Evolutionary conservation across 2,888 invertebrate species (phyloP).

Genomic region (Xestia ashworthii): DNA sequence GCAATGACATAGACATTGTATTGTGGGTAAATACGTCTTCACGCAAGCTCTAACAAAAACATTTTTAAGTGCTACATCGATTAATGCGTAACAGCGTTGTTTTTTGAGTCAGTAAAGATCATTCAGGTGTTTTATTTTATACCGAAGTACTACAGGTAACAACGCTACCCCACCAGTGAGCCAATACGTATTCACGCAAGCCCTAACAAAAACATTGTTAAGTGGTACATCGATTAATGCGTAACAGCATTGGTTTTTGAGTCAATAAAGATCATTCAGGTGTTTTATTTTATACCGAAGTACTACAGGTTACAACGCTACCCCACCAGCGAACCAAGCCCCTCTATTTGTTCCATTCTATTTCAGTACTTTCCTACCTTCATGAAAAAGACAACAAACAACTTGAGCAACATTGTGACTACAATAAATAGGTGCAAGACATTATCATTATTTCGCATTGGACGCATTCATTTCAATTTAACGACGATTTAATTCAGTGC

Average conservation of each 20-base stretch:
- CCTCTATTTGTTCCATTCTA: conserved; percentile 34
- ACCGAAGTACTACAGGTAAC: background rate
- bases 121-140: conserved; percentile 30
- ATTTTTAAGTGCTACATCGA: conserved; percentile 18
- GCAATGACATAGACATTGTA: conserved; percentile 36
- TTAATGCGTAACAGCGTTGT: conserved; percentile 17
- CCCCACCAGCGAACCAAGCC: conserved; percentile 30
- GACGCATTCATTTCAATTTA: conserved; percentile 36
- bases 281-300: conserved; percentile 29
- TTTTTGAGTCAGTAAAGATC: conserved; percentile 20
- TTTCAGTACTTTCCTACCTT: conserved; percentile 33
- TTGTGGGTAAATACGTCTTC: conserved; percentile 45
- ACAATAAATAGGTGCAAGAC: conserved; percentile 12
- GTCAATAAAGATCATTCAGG: conserved; percentile 6
- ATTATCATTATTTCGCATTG: conserved; percentile 18
- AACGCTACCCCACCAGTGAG: conserved; percentile 18
- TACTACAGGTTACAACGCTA: background rate
- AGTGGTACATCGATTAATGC: conserved; percentile 26
- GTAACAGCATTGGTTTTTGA: conserved; percentile 18
- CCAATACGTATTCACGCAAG: conserved; percentile 31
- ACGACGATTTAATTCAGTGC: conserved; percentile 42
- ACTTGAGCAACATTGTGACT: background rate
- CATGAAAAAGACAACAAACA: conserved; percentile 18
- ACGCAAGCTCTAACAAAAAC: conserved; percentile 12
- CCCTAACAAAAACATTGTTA: conserved; percentile 11